These are phyloP conservation scores for Hedychridium roseum DNA, from an alignment of 2,888 invertebrate species.

Conservation along the genomic window DNA sequence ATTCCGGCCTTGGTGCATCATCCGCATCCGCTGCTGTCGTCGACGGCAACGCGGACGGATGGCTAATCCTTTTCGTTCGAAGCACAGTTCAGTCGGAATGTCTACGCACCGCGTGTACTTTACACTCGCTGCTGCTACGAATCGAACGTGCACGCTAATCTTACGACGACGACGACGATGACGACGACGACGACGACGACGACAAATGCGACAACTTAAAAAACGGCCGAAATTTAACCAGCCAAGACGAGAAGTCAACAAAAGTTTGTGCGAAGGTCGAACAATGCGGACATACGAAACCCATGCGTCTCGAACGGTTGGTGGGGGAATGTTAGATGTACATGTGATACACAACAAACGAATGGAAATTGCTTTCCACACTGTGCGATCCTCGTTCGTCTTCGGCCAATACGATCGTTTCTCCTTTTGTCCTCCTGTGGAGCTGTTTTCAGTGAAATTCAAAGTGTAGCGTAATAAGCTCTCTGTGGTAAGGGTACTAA, in stretches of 20 bases:
- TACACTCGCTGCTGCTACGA: no score
- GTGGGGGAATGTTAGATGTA: no score
- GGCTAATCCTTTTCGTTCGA: no score
- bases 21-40: conserved; percentile 42
- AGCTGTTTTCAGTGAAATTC: conserved; percentile 18
- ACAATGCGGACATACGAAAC: no score
- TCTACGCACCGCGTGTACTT: no score
- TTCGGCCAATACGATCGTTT: conserved; percentile 8
- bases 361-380: conserved; percentile 20
- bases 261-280: no score
- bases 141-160: no score
- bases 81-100: no score
- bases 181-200: conserved; percentile 21
- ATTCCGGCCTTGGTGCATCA: conserved; percentile 59
- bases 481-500: conserved; percentile 32
- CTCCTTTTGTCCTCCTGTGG: conserved; percentile 21
- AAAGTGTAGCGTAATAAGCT: conserved; percentile 38
- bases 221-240: conserved; percentile 3
- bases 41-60: conserved; percentile 14
- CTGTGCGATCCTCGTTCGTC: conserved; percentile 13
- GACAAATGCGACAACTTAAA: conserved; percentile 3
- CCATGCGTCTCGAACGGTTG: not conserved
- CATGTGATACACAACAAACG: no score
- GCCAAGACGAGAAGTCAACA: no score
- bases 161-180: conserved; percentile 6